Conservation (phyloP, 2,113 vertebrate species). For the Lasiurus borealis region DNA sequence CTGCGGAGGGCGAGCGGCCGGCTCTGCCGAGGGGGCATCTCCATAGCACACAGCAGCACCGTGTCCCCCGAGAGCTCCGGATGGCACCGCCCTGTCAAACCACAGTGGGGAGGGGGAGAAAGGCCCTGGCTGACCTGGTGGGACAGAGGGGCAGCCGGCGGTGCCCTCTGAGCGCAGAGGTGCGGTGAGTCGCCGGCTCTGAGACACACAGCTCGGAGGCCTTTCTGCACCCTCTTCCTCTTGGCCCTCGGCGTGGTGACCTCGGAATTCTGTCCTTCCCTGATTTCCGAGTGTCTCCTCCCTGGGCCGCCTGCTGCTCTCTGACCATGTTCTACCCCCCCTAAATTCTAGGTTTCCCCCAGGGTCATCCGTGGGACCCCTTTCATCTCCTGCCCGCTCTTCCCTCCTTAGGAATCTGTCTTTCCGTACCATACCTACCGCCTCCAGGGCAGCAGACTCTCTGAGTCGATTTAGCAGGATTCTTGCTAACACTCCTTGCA, state of each 20-base stretch:
- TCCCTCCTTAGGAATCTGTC: neutral
- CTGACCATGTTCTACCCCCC: neutral
- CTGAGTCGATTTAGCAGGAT: neutral
- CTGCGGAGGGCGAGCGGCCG: slow-evolving; percentile 14
- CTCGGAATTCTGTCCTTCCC: neutral
- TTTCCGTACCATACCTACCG: neutral
- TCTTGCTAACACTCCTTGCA: neutral
- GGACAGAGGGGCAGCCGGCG: neutral
- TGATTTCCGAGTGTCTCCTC: neutral
- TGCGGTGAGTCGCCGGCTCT: too few relatives aligned
- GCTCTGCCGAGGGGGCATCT: neutral
- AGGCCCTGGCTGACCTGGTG: neutral
- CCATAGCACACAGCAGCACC: accelerated
- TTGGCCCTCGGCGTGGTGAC: neutral
- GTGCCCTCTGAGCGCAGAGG: accelerated
- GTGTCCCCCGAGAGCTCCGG: too few relatives aligned
- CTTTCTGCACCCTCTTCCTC: neutral
- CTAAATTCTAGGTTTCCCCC: neutral
- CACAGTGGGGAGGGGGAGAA: neutral
- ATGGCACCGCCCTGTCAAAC: too few relatives aligned
- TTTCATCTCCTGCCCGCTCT: neutral
- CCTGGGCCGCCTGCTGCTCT: neutral
- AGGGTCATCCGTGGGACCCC: accelerated
- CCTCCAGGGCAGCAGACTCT: neutral
- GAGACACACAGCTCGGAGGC: accelerated